These are phyloP conservation scores for Diphyllodes magnificus DNA, from an alignment of 2,113 vertebrate genomes.

Conservation along the genomic window DNA sequence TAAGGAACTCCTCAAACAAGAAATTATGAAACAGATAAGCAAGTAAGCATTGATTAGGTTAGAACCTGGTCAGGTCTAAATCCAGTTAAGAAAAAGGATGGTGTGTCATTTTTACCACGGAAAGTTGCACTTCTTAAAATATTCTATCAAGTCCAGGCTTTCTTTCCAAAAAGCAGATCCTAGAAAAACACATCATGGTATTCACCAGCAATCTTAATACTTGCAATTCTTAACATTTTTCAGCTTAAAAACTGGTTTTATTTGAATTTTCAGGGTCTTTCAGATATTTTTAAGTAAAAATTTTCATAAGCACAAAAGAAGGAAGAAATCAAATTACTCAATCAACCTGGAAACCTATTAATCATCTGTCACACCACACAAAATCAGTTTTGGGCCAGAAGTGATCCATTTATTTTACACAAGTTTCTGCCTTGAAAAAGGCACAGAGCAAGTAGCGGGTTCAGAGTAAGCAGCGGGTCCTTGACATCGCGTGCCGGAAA, in stretches of 20 bases:
- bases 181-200: background rate
- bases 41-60: background rate
- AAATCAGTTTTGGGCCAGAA: background rate
- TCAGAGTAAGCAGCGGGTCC: background rate
- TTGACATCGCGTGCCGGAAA: background rate
- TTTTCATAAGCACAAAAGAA: background rate
- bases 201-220: background rate
- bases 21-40: background rate
- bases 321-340: background rate
- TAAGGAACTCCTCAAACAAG: background rate
- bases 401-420: background rate
- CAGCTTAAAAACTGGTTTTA: background rate
- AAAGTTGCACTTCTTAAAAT: background rate
- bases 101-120: background rate
- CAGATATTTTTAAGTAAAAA: background rate
- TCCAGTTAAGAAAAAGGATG: background rate
- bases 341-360: background rate
- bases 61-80: background rate
- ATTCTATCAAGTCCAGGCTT: background rate
- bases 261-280: background rate
- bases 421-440: background rate
- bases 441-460: background rate
- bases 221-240: background rate
- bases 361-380: background rate
- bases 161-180: background rate